Conservation (phyloP, 1,140 invertebrate genomes). For the Anadara kagoshimensis region DNA sequence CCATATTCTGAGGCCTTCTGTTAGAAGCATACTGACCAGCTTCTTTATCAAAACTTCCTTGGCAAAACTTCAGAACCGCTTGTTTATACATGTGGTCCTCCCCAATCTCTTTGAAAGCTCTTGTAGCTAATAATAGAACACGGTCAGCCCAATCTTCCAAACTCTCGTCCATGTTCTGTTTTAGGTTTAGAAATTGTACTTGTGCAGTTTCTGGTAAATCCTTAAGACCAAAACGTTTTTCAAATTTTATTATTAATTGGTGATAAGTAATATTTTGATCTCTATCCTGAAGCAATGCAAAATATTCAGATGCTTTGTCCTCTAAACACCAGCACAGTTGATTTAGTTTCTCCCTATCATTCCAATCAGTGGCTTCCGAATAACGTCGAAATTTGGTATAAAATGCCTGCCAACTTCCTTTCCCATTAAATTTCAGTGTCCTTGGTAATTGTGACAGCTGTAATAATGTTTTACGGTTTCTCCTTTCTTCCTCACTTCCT, state of each 20-base stretch:
- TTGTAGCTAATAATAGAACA: constrained; percentile 12
- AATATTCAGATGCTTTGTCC: constrained; percentile 29
- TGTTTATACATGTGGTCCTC: constrained; percentile 22
- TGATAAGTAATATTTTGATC: neutral
- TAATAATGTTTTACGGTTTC: neutral
- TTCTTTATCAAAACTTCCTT: constrained; percentile 17
- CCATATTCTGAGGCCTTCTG: neutral
- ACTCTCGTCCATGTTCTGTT: constrained; percentile 12
- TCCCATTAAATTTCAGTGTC: neutral
- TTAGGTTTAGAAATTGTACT: constrained; percentile 1
- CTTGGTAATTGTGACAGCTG: neutral
- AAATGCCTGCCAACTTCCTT: constrained; percentile 15
- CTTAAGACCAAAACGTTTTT: constrained; percentile 22
- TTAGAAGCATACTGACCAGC: constrained; percentile 17
- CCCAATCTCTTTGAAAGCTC: constrained; percentile 11
- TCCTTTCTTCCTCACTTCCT: neutral
- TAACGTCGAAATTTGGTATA: neutral
- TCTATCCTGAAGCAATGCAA: neutral
- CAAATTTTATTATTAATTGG: constrained; percentile 3
- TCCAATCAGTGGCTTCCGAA: neutral
- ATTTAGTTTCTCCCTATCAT: neutral
- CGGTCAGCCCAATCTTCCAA: constrained; percentile 30
- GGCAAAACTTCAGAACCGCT: constrained; percentile 15
- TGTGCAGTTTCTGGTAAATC: constrained; percentile 23
- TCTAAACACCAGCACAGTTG: constrained; percentile 29